These are phyloP conservation scores for Athrips mouffetella DNA, from an alignment of 2,888 invertebrate genomes.

Conservation along the genomic window DNA sequence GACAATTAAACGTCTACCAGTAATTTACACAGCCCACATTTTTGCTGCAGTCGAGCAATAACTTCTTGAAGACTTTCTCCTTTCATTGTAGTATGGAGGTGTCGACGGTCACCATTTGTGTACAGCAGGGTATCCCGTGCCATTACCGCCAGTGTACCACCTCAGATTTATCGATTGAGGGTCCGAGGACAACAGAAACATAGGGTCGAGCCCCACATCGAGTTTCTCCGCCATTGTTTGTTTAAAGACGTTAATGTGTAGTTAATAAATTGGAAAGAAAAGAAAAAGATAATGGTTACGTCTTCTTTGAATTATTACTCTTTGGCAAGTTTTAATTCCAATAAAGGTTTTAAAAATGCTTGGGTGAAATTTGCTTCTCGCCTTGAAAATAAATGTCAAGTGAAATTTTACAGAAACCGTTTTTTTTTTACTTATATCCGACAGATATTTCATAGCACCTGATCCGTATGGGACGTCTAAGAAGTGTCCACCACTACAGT, in stretches of 20 bases:
- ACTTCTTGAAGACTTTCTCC: conserved; percentile 67
- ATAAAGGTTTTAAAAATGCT: neutral
- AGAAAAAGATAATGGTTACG: conserved; percentile 3
- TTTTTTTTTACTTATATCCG: no score
- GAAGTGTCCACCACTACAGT: no score
- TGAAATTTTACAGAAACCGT: no score
- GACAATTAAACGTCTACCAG: conserved; percentile 13
- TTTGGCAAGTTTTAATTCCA: neutral
- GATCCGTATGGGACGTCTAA: no score
- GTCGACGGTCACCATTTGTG: conserved; percentile 37
- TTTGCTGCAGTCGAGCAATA: conserved; percentile 31
- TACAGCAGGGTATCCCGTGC: no score
- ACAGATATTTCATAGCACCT: no score
- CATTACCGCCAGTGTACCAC: conserved; percentile 4
- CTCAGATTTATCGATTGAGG: conserved; percentile 57
- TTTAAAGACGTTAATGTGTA: conserved; percentile 5
- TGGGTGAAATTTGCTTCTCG: no score
- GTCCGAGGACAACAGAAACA: conserved; percentile 57
- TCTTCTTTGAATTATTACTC: conserved; percentile 1
- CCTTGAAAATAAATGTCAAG: no score
- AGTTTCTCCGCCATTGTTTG: conserved; percentile 14
- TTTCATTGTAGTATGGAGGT: conserved; percentile 67
- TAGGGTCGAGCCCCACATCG: conserved; percentile 56
- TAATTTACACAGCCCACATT: conserved; percentile 37
- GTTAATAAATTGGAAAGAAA: conserved; percentile 4